These are phyloP conservation scores for Cepaea nemoralis DNA, from an alignment of 1,140 invertebrate species.

Conservation along the genomic window DNA sequence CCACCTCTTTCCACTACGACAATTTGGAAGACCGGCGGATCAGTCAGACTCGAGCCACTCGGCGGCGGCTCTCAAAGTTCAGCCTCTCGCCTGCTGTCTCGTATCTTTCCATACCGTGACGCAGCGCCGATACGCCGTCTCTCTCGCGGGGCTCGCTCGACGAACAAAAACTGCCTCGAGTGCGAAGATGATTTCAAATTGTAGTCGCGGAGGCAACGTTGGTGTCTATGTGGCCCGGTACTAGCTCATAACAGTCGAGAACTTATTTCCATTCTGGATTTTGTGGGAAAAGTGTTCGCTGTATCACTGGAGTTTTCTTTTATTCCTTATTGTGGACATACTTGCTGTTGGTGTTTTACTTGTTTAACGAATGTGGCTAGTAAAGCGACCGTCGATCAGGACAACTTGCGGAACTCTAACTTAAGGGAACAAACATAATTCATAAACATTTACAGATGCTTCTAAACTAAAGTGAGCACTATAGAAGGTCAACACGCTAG, in stretches of 20 bases:
- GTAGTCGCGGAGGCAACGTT: background rate
- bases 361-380: too few relatives aligned
- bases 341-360: too few relatives aligned
- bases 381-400: too few relatives aligned
- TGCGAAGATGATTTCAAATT: background rate
- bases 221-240: too few relatives aligned
- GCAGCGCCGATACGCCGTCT: background rate
- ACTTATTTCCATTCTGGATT: background rate
- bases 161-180: slow-evolving; percentile 6
- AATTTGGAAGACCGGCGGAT: background rate
- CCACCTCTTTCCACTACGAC: background rate
- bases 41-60: background rate
- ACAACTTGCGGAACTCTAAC: too few relatives aligned
- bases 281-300: too few relatives aligned
- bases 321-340: too few relatives aligned
- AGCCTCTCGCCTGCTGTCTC: slow-evolving; percentile 3
- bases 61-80: background rate
- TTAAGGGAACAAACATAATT: too few relatives aligned
- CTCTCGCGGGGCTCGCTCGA: background rate
- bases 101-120: background rate
- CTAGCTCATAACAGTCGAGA: background rate
- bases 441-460: too few relatives aligned
- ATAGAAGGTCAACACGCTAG: too few relatives aligned
- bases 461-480: too few relatives aligned
- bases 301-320: too few relatives aligned